These are phyloP conservation scores for Coenonympha glycerion DNA, from an alignment of 2,888 invertebrate species.

Conservation along the genomic window DNA sequence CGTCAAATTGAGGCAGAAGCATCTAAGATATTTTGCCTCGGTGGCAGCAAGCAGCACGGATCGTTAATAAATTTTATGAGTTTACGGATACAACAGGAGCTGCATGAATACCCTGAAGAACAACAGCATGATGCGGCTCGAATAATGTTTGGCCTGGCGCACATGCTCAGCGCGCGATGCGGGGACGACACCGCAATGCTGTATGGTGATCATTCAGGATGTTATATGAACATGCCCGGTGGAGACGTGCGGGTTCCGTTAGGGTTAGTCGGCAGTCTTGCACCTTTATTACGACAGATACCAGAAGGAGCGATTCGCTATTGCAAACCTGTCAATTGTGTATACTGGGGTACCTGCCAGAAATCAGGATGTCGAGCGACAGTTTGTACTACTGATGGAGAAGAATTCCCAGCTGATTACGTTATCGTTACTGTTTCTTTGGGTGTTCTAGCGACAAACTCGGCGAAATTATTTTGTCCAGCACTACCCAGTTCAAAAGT, in stretches of 20 bases:
- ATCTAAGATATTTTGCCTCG: conserved; percentile 76
- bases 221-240: conserved; percentile 75
- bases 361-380: conserved; percentile 65
- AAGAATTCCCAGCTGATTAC: conserved; percentile 83
- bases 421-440: conserved; percentile 86
- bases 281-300: conserved; percentile 79
- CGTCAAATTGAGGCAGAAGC: conserved; percentile 81
- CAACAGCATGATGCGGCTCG: conserved; percentile 80
- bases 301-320: conserved; percentile 78
- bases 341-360: conserved; percentile 80
- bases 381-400: conserved; percentile 81
- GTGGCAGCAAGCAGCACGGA: conserved; percentile 77
- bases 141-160: conserved; percentile 80
- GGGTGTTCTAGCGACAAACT: conserved; percentile 81
- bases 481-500: conserved; percentile 81
- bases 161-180: conserved; percentile 77
- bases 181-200: conserved; percentile 78
- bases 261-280: conserved; percentile 79
- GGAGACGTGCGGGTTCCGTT: conserved; percentile 77
- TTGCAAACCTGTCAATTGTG: conserved; percentile 81
- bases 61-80: conserved; percentile 80
- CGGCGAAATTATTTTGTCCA: conserved; percentile 81
- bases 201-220: conserved; percentile 56
- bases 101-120: conserved; percentile 79
- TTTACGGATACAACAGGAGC: conserved; percentile 80